A percentile compares a stretch with the other conserved stretches of the same genome.
Conservation (phyloP, 2,888 invertebrate genomes). For the Phyllotreta cruciferae region DNA sequence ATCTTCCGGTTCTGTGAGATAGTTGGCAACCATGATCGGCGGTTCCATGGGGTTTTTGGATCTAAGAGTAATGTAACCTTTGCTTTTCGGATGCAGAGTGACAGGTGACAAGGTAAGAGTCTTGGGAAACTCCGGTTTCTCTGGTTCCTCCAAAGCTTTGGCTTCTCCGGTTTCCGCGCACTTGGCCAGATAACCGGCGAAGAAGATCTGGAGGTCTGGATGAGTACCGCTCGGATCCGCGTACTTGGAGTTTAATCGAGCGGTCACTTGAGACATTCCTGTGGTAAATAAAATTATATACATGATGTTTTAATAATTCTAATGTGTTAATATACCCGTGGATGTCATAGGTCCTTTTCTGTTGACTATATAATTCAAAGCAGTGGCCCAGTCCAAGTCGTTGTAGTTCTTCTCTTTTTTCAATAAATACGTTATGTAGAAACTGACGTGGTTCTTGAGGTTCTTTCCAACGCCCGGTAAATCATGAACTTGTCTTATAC, state of each 20-base stretch:
- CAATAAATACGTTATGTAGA: constrained; percentile 65
- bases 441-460: constrained; percentile 73
- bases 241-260: constrained; percentile 67
- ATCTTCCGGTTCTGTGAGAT: constrained; percentile 74
- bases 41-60: constrained; percentile 72
- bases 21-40: constrained; percentile 81
- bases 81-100: constrained; percentile 71
- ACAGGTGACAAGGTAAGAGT: constrained; percentile 65
- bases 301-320: not conserved
- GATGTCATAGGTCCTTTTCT: constrained; percentile 69
- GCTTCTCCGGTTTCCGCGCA: constrained; percentile 65
- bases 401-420: constrained; percentile 63
- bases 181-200: constrained; percentile 68
- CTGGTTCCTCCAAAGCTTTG: constrained; percentile 57
- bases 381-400: constrained; percentile 69
- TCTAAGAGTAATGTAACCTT: constrained; percentile 69
- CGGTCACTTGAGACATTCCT: constrained; percentile 70
- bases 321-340: constrained; percentile 58
- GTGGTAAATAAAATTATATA: not conserved
- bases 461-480: constrained; percentile 75
- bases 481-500: constrained; percentile 67
- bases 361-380: constrained; percentile 67
- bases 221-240: constrained; percentile 67
- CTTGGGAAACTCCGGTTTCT: constrained; percentile 53
- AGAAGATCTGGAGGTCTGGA: constrained; percentile 73